Base-by-base conservation (phyloP, 2,888 invertebrate species). In the Agrilus cyanescens region DNA sequence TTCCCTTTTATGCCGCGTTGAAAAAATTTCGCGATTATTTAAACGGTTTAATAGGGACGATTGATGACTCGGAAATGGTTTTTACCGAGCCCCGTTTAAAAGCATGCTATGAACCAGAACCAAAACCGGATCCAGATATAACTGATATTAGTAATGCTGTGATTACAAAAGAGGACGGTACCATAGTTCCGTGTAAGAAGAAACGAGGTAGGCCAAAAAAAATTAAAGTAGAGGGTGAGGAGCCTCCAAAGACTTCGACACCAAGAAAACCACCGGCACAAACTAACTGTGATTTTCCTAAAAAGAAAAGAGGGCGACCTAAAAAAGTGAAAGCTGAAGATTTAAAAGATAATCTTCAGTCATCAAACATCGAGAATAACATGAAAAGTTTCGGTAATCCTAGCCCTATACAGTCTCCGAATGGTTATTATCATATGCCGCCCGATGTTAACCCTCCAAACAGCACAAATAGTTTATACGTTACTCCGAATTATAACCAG, bases 1-100 rank as follows among this genome's bases (percentile, higher is more conserved):
- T 97, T 46, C 96, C 96, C 51, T 97, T 94, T 72, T 97, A 95
- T 72, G 82, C 87, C 46, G 94, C 94, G 40, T 75, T 96, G 36
- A 94, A 91, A 68, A 93, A 93, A 70, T 89, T 95, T 69, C 80
- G 94, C 41, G 96, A 96, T 71, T 90, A 87, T 70, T 73, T 95
- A 43, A 88, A 89, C 67, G 95, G 95, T 3, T 73, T 85, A 40
- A 76, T 89, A 59, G 71, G 85, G 38, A 84, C 85, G 62, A 75
- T 90, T 49, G 89, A 90, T 61, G 90, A 91, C 59, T 76, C 80
- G 40, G 90, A 91, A 71, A 84, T 89, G 58, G 83, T 89, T 41
- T 90, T 91, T 68, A 83, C 75, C 15, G 82, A 82, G 58, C 76
- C 80, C 42, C 76, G 78, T 53, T 69, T 80, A 38, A 79, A 79